Base-by-base conservation (phyloP, 2,797 vertebrate species). In the Tenualosa thibaudeaui region DNA sequence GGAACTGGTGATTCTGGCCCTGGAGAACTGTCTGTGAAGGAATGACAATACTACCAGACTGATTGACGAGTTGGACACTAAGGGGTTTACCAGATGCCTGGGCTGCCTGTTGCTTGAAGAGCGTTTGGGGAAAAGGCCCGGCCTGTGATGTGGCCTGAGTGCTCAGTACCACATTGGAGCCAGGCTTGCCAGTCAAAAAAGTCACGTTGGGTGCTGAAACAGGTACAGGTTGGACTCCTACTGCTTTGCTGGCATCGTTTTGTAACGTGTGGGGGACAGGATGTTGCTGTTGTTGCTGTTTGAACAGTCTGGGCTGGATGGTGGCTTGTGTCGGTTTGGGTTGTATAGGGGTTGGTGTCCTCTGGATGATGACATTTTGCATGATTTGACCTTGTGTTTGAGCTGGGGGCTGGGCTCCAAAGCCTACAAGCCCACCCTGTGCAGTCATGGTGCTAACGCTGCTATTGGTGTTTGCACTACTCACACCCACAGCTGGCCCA, bases 261-360 rank as follows among this genome's bases (percentile, higher is more conserved):
- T 95, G 96, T 86, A 95, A 85, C 50, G 93, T 7, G 81, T 95
- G 95, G 31, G 94, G 81, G 68, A 91, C 87, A 65, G 94, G 88
- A 88, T 94, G 93, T 46, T 88, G 90, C 88, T 91, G 93, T 84
- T 90, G 93, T 60, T 91, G 93, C 56, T 91, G 94, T 88, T 95
- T 97, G 85, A 96, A 95, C 85, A 97, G 95, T 94, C 96, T 97
- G 0, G 96, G 94, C 81, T 97, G 97, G 85, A 83, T 93, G 85
- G 81, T 93, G 93, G 95, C 95, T 86, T 95, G 95, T 0, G 0
- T 96, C 88, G 98, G 98, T 82, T 99, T 99, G 91, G 98, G 98
- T 85, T 99, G 98, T 91, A 99, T 99, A 31, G 98, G 98, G 0
- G 97, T 99, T 71, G 98, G 98, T 0, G 97, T 98, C 81, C 98